These are phyloP conservation scores for Corbicula japonica DNA, from an alignment of 2,888 invertebrate species.

Conservation along the genomic window DNA sequence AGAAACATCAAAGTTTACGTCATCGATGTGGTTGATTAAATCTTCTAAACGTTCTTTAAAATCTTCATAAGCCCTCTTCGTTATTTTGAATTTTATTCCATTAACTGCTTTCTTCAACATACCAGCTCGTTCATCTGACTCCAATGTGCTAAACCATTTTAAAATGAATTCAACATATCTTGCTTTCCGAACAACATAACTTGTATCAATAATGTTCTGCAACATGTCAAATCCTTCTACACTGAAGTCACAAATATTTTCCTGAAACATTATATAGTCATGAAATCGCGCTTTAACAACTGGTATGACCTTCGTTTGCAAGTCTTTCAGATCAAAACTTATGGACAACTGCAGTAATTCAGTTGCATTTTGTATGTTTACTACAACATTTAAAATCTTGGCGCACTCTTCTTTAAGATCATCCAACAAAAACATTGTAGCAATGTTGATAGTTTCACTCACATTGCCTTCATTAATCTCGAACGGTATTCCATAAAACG, in stretches of 20 bases:
- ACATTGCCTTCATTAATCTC: conserved; percentile 43
- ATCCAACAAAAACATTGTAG: conserved; percentile 44
- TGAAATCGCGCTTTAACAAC: conserved; percentile 42
- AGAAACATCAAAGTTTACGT: conserved; percentile 33
- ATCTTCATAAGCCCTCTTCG: conserved; percentile 13
- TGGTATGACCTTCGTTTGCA: conserved; percentile 31
- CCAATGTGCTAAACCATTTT: conserved; percentile 38
- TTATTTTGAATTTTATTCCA: conserved; percentile 9
- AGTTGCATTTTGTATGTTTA: conserved; percentile 13
- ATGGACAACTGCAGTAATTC: conserved; percentile 28
- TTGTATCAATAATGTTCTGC: conserved; percentile 7
- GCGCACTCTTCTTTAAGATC: conserved; percentile 30
- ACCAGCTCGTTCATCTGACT: conserved; percentile 41
- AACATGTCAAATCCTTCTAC: conserved; percentile 24
- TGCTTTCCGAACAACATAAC: conserved; percentile 21
- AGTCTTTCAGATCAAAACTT: conserved; percentile 25
- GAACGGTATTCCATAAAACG: conserved; percentile 47
- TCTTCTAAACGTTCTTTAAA: conserved; percentile 19
- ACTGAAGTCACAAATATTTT: conserved; percentile 20
- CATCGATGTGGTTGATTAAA: conserved; percentile 29
- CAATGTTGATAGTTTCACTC: conserved; percentile 41
- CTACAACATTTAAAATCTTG: conserved; percentile 22
- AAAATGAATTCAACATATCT: conserved; percentile 31
- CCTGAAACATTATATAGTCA: conserved; percentile 46
- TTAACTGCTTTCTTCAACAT: conserved; percentile 23